Evolutionary conservation across 2,797 vertebrate species (phyloP).

Genomic region (Gobionotothen gibberifrons): DNA sequence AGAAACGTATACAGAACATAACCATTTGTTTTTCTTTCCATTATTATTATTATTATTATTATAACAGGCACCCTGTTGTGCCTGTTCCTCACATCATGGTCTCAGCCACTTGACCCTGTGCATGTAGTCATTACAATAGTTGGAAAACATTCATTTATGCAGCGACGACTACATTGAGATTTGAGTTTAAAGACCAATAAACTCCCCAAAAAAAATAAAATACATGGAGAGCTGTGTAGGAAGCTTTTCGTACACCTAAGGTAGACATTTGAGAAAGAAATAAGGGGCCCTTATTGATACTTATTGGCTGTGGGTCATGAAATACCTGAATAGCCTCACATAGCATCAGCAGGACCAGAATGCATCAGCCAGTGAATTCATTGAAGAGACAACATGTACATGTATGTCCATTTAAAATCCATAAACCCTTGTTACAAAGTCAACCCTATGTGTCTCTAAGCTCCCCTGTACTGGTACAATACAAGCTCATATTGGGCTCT

Average conservation of each 20-base stretch:
- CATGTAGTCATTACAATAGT: slow-evolving; percentile 41
- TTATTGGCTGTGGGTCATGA: slow-evolving; percentile 23
- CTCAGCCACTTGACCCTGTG: slow-evolving; percentile 30
- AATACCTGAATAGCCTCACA: slow-evolving; percentile 23
- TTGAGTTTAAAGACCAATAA: slow-evolving; percentile 32
- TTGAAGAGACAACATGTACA: slow-evolving; percentile 11
- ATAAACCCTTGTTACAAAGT: slow-evolving; percentile 35
- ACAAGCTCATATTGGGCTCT: slow-evolving; percentile 18
- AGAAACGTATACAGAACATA: slow-evolving; percentile 40
- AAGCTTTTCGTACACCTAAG: slow-evolving; percentile 25
- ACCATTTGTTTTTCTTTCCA: slow-evolving; percentile 61
- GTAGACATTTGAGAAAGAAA: slow-evolving; percentile 29
- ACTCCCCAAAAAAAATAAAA: neutral
- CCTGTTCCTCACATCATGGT: slow-evolving; percentile 48
- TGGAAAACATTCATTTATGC: slow-evolving; percentile 59
- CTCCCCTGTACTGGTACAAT: slow-evolving; percentile 21
- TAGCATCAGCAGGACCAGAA: slow-evolving; percentile 6
- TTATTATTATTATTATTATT: slow-evolving; percentile 28
- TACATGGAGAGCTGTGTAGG: slow-evolving; percentile 12
- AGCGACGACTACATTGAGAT: slow-evolving; percentile 15
- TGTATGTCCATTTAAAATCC: slow-evolving; percentile 21
- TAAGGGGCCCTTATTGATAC: slow-evolving; percentile 31
- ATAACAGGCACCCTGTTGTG: neutral
- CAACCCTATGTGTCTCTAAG: slow-evolving; percentile 17
- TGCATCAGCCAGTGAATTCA: neutral